These are phyloP conservation scores for Coenobita brevimanus DNA, from an alignment of 1,140 invertebrate genomes.

Conservation along the genomic window DNA sequence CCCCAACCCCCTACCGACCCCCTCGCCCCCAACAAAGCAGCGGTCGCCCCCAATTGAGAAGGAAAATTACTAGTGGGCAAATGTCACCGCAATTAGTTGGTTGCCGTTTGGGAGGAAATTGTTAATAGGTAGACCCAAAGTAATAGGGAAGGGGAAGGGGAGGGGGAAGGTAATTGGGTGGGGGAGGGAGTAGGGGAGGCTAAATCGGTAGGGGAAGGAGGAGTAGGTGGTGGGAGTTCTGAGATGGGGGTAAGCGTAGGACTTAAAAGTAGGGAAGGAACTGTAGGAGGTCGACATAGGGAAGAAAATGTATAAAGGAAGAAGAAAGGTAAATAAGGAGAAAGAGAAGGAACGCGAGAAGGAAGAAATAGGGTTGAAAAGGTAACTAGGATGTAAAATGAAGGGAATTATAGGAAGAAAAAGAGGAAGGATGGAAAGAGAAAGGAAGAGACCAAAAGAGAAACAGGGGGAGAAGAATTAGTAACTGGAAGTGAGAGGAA, in stretches of 20 bases:
- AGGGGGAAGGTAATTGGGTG: not conserved
- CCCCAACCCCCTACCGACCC: no score
- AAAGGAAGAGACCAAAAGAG: not conserved
- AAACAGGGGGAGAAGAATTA: not conserved
- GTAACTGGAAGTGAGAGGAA: not conserved
- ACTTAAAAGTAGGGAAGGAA: no score
- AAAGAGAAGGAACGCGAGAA: no score
- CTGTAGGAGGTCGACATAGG: no score
- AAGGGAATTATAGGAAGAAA: no score
- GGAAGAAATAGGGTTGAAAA: no score
- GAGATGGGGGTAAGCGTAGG: no score
- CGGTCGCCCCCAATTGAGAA: constrained; percentile 14
- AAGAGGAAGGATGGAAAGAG: not conserved
- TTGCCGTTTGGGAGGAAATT: constrained; percentile 7
- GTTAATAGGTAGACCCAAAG: constrained; percentile 19
- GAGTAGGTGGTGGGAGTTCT: not conserved
- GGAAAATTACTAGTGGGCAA: constrained; percentile 37
- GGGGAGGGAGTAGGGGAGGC: not conserved
- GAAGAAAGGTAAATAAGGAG: no score
- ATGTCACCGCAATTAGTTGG: constrained; percentile 29
- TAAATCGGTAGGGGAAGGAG: not conserved
- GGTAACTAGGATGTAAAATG: no score
- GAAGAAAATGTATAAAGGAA: no score
- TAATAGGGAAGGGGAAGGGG: not conserved
- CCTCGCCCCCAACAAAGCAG: no score